Conservation (phyloP, 2,113 vertebrate genomes). For the Sorex araneus region DNA sequence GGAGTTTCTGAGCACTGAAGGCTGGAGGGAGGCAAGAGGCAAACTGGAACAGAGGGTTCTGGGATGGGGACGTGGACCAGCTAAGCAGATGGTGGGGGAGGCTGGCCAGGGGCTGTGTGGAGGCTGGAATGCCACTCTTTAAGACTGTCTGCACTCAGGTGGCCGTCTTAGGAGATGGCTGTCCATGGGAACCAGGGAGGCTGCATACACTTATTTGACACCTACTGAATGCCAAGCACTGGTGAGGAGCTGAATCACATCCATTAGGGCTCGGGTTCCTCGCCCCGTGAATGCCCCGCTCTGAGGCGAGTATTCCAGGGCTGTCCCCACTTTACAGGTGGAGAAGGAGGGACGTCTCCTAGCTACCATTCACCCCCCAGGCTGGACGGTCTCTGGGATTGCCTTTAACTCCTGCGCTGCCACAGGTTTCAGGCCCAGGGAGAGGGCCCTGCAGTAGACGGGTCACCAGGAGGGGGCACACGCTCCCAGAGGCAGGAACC, state of each 20-base stretch:
- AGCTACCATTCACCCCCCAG: background rate
- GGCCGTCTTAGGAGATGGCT: constrained; percentile 10
- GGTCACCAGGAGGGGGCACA: constrained; percentile 74
- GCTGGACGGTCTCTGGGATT: background rate
- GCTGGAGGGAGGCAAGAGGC: constrained; percentile 24
- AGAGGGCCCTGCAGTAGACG: constrained; percentile 47
- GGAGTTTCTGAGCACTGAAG: constrained; percentile 20
- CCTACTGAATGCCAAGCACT: constrained; percentile 45
- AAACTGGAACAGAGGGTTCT: background rate
- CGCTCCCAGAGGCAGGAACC: constrained; percentile 47
- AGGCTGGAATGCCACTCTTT: background rate
- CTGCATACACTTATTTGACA: constrained; percentile 48
- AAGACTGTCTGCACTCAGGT: background rate
- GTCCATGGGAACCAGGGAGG: constrained; percentile 36
- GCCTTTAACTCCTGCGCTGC: constrained; percentile 49
- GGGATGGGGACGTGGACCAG: background rate
- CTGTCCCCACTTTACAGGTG: constrained; percentile 57
- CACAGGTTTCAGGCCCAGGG: background rate
- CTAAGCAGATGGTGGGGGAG: background rate
- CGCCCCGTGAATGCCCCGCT: too few species aligned
- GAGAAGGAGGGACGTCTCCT: background rate
- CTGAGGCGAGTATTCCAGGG: background rate
- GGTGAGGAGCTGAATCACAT: background rate
- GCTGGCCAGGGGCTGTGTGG: background rate
- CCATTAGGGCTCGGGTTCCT: constrained; percentile 14